These are phyloP conservation scores for Thamnaconus septentrionalis DNA, from an alignment of 2,113 vertebrate species.

Conservation along the genomic window DNA sequence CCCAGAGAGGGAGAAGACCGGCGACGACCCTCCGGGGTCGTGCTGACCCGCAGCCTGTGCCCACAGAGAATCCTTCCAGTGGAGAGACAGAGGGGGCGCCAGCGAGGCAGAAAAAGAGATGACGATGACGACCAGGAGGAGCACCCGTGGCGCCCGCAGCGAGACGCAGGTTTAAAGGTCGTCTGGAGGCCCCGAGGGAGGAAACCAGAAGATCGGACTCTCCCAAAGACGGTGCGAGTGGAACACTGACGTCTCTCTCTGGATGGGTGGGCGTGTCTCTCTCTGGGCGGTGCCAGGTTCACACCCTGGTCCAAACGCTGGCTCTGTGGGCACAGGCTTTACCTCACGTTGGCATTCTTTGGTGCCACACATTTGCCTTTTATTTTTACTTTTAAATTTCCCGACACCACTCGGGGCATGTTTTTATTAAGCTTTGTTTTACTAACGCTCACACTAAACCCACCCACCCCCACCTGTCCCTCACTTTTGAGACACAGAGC, in stretches of 20 bases:
- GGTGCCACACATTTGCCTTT: constrained; percentile 60
- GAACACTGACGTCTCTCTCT: not conserved
- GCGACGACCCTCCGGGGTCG: constrained; percentile 55
- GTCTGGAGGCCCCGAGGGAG: too few species aligned
- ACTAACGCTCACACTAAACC: constrained; percentile 15
- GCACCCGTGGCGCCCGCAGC: constrained; percentile 40
- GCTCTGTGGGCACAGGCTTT: constrained; percentile 73
- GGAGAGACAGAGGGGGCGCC: constrained; percentile 46
- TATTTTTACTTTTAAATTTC: constrained; percentile 23
- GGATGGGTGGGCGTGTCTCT: constrained; percentile 37
- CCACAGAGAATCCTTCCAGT: constrained; percentile 56
- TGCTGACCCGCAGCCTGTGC: constrained; percentile 78
- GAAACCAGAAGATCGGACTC: not conserved
- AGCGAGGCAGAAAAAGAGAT: constrained; percentile 8
- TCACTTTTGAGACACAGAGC: too few species aligned
- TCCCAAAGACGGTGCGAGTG: not conserved
- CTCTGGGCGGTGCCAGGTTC: constrained; percentile 51
- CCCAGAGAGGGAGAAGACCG: constrained; percentile 73
- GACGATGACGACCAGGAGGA: constrained; percentile 9
- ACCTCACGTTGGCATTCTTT: constrained; percentile 48
- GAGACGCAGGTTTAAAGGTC: constrained; percentile 62
- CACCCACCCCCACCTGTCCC: too few species aligned
- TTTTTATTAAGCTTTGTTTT: constrained; percentile 28
- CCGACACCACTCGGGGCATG: constrained; percentile 33
- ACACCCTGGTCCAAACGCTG: constrained; percentile 27